Base-by-base conservation (phyloP, 2,113 vertebrate genomes). In the Ifrita kowaldi region DNA sequence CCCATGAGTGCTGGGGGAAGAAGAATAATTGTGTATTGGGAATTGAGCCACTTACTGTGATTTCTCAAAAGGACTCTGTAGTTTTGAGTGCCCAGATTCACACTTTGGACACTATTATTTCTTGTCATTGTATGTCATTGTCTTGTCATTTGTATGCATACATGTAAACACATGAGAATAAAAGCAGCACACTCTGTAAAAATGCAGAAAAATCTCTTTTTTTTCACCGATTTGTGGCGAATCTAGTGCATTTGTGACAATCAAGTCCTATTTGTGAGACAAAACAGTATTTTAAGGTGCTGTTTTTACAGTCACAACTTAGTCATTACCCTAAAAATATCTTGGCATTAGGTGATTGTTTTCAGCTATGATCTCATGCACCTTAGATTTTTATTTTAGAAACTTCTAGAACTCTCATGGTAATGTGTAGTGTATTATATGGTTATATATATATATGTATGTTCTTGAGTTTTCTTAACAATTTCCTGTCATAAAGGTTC, bases 401-500 rank as follows among this genome's bases (percentile, higher is more conserved):
- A 75, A 22, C 13, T 67, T 75, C n/a, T 87, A 33, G 62, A 95
- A 56, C 57, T 94, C 35, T 84, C n/a, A 76, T 4, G 7, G 53
- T 57, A 60, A 41, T 32, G 16, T 57, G 23, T 37, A 89, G 44
- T 59, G 16, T 67, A 67, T n/a, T 56, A 33, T 44, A 52, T 53
- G 24, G n/a, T 76, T 53, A 21, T 33, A 27, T 35, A 23, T 33
- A 27, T 39, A 8, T 64, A 16, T 91, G 13, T 81, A 20, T 83
- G 57, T 95, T 94, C 69, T 70, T 79, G 30, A 73, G n/a, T 87
- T 87, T 79, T 20, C 18, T 52, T 82, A 68, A 60, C 47, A 71
- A 76, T 90, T 96, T 94, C 87, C 78, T 85, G 62, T 69, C 50
- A 59, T 87, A 95, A 95, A 46, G 4, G 42, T 78, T 89, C 41